Evolutionary conservation across 2,113 vertebrate species (phyloP).

Genomic region (Prionailurus viverrinus): DNA sequence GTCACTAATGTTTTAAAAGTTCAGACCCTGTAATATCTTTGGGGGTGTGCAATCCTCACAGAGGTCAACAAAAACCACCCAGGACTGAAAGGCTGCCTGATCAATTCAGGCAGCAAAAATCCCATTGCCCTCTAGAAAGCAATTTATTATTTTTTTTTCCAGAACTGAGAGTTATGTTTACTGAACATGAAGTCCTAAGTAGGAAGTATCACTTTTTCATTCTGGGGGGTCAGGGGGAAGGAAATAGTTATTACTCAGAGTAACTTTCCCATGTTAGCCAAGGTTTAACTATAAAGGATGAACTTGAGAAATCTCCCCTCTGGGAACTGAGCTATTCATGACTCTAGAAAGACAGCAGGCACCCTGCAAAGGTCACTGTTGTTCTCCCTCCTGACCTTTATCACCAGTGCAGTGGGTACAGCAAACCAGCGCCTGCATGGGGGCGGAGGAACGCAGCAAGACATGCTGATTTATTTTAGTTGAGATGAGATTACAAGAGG

Average conservation of each 20-base stretch:
- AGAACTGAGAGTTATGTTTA: slow-evolving; percentile 25
- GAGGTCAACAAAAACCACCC: not conserved
- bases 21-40: not conserved
- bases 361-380: not conserved
- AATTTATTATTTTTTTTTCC: slow-evolving; percentile 25
- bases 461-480: not conserved
- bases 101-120: not conserved
- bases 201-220: slow-evolving; percentile 54
- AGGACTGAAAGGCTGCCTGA: not conserved
- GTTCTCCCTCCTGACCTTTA: not conserved
- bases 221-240: not conserved
- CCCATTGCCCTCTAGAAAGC: slow-evolving; percentile 48
- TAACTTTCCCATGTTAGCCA: slow-evolving; percentile 33
- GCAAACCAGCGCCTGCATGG: not conserved
- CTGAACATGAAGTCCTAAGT: slow-evolving; percentile 32
- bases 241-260: slow-evolving; percentile 56
- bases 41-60: not conserved
- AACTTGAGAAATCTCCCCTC: not conserved
- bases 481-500: not conserved
- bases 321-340: not conserved
- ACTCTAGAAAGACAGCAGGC: not conserved
- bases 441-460: not conserved
- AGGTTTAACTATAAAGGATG: slow-evolving; percentile 11
- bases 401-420: not conserved
- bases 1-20: not conserved